These are phyloP conservation scores for Graptemys geographica DNA, from an alignment of 2,797 vertebrate genomes.

Conservation along the genomic window DNA sequence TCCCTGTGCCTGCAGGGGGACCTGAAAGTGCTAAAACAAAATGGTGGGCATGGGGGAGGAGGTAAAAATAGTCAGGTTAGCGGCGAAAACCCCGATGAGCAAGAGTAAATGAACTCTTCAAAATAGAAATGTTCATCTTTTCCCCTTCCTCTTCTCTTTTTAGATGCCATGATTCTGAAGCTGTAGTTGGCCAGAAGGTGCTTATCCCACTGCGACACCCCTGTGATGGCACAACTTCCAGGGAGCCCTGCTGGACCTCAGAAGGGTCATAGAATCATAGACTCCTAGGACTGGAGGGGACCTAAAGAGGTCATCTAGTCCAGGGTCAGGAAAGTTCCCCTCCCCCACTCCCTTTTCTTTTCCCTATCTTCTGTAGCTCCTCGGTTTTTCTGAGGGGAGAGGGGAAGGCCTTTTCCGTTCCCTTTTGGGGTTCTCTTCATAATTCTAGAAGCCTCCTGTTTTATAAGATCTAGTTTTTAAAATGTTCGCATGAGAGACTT, in stretches of 20 bases:
- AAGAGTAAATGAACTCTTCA: background rate
- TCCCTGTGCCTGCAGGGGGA: slow-evolving; percentile 5
- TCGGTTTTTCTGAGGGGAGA: too few relatives aligned
- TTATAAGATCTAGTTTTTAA: too few relatives aligned
- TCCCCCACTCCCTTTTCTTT: background rate
- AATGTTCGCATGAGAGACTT: too few relatives aligned
- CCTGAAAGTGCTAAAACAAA: slow-evolving; percentile 42
- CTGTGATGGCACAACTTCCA: background rate
- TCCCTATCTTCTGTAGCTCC: background rate
- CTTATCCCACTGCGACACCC: background rate
- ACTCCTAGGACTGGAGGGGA: too few relatives aligned
- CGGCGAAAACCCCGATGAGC: slow-evolving; percentile 37
- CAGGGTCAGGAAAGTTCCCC: background rate
- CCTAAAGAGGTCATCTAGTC: too few relatives aligned
- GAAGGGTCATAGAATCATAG: too few relatives aligned
- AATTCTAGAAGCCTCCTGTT: too few relatives aligned
- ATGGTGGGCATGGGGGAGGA: background rate
- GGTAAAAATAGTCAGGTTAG: slow-evolving; percentile 36
- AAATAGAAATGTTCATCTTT: background rate
- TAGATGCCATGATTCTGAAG: background rate
- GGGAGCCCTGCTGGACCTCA: background rate
- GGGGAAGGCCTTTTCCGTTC: too few relatives aligned
- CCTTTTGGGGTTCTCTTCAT: too few relatives aligned
- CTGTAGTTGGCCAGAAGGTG: background rate
- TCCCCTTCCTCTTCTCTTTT: background rate